Conservation (phyloP, 1,140 invertebrate species). For the Trichonephila clavata region DNA sequence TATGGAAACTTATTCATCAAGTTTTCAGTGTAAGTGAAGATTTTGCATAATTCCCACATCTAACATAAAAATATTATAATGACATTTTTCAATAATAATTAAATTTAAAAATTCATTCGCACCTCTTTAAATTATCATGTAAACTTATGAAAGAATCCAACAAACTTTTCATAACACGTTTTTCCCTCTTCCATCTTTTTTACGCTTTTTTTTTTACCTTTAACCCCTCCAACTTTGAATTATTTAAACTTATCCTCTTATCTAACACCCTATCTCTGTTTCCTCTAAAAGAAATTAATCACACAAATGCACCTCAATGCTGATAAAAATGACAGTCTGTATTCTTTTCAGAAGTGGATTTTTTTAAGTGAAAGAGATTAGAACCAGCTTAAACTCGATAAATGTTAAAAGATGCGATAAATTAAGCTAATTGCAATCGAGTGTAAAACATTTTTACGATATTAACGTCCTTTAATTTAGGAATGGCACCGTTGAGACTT, state of each 20-base stretch:
- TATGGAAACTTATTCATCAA: too few species aligned
- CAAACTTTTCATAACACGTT: too few species aligned
- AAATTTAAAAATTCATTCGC: too few species aligned
- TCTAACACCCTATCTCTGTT: background rate
- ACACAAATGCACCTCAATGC: background rate
- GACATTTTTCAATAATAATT: too few species aligned
- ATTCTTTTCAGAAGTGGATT: background rate
- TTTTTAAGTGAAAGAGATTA: conserved; percentile 26
- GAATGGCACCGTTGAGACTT: conserved; percentile 57
- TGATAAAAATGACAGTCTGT: background rate
- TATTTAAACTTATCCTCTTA: background rate
- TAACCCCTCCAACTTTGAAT: background rate
- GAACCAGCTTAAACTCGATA: conserved; percentile 3
- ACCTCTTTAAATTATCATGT: too few species aligned
- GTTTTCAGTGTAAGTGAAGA: too few species aligned
- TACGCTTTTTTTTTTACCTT: background rate
- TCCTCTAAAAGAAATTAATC: conserved; percentile 21
- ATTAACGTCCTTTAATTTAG: conserved; percentile 42
- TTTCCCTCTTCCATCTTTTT: too few species aligned
- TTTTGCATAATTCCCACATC: too few species aligned
- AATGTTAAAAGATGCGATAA: background rate
- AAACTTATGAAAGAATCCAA: too few species aligned
- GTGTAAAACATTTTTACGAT: conserved; percentile 37
- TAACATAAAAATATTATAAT: too few species aligned
- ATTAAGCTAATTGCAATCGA: conserved; percentile 59